Evolutionary conservation across 2,888 invertebrate species (phyloP), one percentile per base, ranked within the genome.

Genomic region (Philaethria dido): DNA sequence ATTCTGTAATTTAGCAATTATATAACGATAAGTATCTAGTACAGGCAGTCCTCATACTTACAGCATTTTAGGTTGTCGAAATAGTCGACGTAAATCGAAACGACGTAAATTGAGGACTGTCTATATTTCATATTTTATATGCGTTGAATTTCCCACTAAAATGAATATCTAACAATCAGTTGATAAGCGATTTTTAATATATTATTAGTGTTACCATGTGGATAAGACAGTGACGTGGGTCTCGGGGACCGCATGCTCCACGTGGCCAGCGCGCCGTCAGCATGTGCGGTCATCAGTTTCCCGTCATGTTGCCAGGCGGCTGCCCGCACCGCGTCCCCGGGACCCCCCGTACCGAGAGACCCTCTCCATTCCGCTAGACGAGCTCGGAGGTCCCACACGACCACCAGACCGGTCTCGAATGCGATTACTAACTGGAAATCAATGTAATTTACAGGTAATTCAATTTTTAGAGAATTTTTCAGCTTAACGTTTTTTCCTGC

Each of bases 241-340:
- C 97, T 95, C 64, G 94, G 93, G 76, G 95, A 95, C 81, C 96
- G 95, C 69, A 97, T 93, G 80, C 95, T 96, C 99, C 99, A 99
- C 64, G 98, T 98, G 78, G 97, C 97, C 69, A 99, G 94, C 69
- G 98, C 98, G 71, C 99, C 99, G 92, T 99, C 99, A 48, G 95
- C 95, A 90, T 99, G 99, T 79, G 98, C 97, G 77, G 96, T 96
- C 96, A 99, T 97, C 86, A 99, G 97, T 92, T 98, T 98, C 74
- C 99, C 99, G 91, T 99, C 99, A 92, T 97, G 96, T 88, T 99
- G 98, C 99, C 99, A 99, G 72, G 97, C 95, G 79, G 98, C 95
- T 64, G 98, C 98, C 81, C 96, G 95, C 76, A 99, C 93, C 63
- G 95, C 95, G 84, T 97, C 97, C 29, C 94, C 93, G 42, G 96